A percentile compares a stretch with the other conserved stretches of the same genome.
phyloP scores from a whole-genome alignment of 2,888 invertebrate genomes.

The Gastracanthus pulcherrimus region DNA sequence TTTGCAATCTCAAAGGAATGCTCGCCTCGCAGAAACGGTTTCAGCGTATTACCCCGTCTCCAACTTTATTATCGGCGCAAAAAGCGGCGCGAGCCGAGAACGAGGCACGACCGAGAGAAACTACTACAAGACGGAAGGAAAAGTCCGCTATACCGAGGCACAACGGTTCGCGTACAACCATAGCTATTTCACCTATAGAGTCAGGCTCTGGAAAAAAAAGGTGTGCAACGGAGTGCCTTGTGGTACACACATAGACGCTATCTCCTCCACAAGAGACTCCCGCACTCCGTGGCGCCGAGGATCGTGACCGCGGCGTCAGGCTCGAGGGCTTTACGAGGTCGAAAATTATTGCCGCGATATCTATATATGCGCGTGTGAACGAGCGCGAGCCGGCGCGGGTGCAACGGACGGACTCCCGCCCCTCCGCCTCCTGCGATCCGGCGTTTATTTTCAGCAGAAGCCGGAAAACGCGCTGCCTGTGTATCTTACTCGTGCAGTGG shows the following conservation, averaged over 20 bases:
- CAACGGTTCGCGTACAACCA: background rate
- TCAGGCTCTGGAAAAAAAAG: background rate
- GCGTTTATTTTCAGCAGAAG: slow-evolving; percentile 35
- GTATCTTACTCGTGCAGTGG: too few species aligned
- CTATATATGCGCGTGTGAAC: slow-evolving; percentile 33
- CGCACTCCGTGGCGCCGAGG: background rate
- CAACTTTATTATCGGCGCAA: slow-evolving; percentile 25
- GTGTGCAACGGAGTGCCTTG: background rate
- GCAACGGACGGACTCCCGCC: slow-evolving; percentile 25
- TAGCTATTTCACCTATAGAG: slow-evolving; percentile 22
- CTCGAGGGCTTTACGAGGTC: slow-evolving; percentile 55
- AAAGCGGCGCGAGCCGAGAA: background rate
- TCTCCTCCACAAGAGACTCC: background rate
- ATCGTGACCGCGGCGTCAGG: slow-evolving; percentile 32
- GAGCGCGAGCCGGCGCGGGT: background rate
- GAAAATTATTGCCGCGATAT: slow-evolving; percentile 53
- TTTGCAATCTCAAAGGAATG: background rate
- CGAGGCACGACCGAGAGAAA: background rate
- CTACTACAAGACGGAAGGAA: background rate
- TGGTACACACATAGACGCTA: background rate
- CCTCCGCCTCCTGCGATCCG: background rate
- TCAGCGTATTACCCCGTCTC: too few species aligned
- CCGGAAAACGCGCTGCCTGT: slow-evolving; percentile 1
- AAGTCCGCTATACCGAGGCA: too few species aligned
- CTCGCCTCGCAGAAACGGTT: background rate